Percentiles rank a stretch among this genome's conserved stretches.
phyloP scores from a whole-genome alignment of 2,888 invertebrate genomes.

The Pomacea canaliculata region DNA sequence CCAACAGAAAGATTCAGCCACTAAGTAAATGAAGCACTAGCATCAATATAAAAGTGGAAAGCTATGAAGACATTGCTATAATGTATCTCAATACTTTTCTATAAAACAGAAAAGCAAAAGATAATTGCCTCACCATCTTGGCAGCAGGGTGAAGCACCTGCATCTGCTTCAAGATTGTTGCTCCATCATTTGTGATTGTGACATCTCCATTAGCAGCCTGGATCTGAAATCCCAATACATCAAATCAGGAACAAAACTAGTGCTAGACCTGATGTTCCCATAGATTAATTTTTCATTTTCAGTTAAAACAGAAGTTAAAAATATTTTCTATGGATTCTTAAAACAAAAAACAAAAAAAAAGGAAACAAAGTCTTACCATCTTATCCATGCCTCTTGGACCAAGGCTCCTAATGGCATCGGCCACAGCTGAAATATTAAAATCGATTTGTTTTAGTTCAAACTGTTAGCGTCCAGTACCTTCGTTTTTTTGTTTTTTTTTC shows the following conservation, averaged over 20 bases:
- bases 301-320: background rate
- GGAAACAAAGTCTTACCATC: conserved; percentile 79
- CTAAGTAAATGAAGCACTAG: background rate
- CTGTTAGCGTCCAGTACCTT: background rate
- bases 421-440: conserved; percentile 82
- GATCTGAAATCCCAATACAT: conserved; percentile 76
- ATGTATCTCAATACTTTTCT: no score
- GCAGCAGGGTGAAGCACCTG: conserved; percentile 98
- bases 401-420: conserved; percentile 97
- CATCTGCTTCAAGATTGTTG: conserved; percentile 99
- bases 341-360: background rate
- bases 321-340: background rate
- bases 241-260: background rate
- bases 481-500: background rate
- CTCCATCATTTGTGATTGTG: conserved; percentile 99
- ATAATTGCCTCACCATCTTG: conserved; percentile 84
- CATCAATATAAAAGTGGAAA: background rate
- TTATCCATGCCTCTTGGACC: conserved; percentile 99
- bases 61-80: no score
- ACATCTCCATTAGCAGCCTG: conserved; percentile 97
- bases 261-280: no score
- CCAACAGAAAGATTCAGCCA: conserved; percentile 43
- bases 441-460: background rate
- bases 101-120: background rate
- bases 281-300: no score